Evolutionary conservation across 2,797 vertebrate species (phyloP).

Genomic region (Alexandromys oeconomus): DNA sequence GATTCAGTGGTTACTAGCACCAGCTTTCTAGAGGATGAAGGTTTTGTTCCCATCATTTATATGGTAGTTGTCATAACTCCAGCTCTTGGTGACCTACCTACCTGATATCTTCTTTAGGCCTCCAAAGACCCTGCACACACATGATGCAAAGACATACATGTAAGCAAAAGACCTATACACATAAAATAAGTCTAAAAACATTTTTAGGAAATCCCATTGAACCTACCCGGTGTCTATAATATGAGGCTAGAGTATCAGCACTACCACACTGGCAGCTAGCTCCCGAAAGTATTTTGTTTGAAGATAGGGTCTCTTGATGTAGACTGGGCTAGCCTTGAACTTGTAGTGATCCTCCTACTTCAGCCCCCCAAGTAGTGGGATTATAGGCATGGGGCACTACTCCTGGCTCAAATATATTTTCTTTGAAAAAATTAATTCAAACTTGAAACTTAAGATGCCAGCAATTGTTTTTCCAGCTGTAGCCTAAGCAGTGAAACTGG

Average conservation of each 20-base stretch:
- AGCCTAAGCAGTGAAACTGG: constrained; percentile 24
- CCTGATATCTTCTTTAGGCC: neutral
- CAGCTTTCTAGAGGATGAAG: neutral
- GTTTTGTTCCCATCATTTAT: neutral
- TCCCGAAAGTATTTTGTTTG: neutral
- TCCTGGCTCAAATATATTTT: constrained; percentile 27
- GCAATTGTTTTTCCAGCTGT: constrained; percentile 58
- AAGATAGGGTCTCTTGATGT: neutral
- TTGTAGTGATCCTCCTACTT: neutral
- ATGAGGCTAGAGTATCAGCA: neutral
- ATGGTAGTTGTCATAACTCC: neutral
- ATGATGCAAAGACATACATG: neutral
- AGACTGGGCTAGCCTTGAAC: neutral
- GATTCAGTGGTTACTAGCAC: neutral
- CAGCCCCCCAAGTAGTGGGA: neutral
- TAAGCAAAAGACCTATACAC: neutral
- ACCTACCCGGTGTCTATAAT: neutral
- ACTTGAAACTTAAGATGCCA: constrained; percentile 56
- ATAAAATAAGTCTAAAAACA: neutral
- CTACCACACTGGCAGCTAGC: neutral
- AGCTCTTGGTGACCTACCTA: neutral
- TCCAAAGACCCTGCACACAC: neutral
- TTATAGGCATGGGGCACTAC: neutral
- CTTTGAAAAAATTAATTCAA: constrained; percentile 66
- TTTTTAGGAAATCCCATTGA: neutral